phyloP scores from a whole-genome alignment of 2,888 invertebrate genomes.

The Conomelus anceps region DNA sequence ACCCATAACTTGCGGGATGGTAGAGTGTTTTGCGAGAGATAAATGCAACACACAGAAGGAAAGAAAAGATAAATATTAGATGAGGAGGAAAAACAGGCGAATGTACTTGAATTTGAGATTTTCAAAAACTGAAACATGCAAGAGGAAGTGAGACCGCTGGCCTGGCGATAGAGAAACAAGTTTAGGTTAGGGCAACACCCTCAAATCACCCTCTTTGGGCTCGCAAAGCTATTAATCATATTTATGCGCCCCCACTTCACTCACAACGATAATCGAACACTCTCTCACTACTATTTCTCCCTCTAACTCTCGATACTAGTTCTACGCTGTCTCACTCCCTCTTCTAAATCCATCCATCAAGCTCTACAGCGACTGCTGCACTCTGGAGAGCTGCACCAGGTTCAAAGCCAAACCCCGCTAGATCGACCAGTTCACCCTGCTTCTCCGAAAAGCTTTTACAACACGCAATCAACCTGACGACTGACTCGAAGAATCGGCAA shows the following conservation, averaged over 20 bases:
- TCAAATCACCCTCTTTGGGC: not conserved
- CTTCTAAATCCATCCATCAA: not conserved
- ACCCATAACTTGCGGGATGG: not conserved
- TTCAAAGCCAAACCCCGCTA: not conserved
- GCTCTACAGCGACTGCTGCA: not conserved
- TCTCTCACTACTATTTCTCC: not conserved
- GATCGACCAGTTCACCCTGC: not conserved
- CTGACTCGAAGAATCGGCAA: not conserved
- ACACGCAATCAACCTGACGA: not conserved
- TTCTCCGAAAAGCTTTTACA: not conserved
- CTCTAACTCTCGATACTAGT: not conserved
- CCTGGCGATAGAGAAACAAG: not conserved
- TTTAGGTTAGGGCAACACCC: not conserved
- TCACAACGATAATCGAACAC: not conserved
- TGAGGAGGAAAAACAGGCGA: not conserved
- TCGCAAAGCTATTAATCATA: not conserved
- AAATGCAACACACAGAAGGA: not conserved
- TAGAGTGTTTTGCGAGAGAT: not conserved
- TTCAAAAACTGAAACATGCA: not conserved
- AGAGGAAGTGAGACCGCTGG: not conserved
- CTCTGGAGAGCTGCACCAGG: not conserved
- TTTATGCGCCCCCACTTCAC: not conserved
- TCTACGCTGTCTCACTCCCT: not conserved
- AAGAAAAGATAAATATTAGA: too few relatives aligned
- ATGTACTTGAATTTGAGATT: not conserved